These are phyloP conservation scores for Mythimna albipuncta DNA, from an alignment of 2,888 invertebrate species.

Conservation along the genomic window DNA sequence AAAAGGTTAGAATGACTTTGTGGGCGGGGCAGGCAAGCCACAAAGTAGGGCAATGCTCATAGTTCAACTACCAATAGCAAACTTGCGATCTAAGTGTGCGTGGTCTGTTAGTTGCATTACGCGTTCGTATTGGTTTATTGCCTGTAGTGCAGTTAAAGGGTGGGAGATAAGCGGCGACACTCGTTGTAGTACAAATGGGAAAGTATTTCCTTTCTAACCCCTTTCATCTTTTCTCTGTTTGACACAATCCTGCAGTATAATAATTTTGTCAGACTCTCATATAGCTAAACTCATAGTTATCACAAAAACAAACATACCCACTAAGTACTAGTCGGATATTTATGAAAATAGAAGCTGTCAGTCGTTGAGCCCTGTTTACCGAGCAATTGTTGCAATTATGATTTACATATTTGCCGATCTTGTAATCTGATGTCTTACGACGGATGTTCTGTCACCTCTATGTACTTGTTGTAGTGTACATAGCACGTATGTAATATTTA, in stretches of 20 bases:
- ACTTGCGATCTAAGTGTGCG: too few relatives aligned
- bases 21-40: too few relatives aligned
- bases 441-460: slow-evolving; percentile 58
- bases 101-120: too few relatives aligned
- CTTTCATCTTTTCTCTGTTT: too few relatives aligned
- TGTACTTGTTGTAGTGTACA: slow-evolving; percentile 33
- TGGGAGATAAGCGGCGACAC: too few relatives aligned
- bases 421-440: slow-evolving; percentile 66
- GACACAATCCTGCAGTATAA: neutral
- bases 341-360: slow-evolving; percentile 80
- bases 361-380: slow-evolving; percentile 74
- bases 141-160: too few relatives aligned
- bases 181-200: too few relatives aligned
- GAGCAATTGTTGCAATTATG: slow-evolving; percentile 67
- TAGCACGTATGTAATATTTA: slow-evolving; percentile 27
- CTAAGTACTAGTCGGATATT: slow-evolving; percentile 53
- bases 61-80: too few relatives aligned
- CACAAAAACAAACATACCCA: slow-evolving; percentile 38
- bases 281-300: slow-evolving; percentile 32
- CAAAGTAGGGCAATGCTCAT: too few relatives aligned
- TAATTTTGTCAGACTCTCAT: neutral
- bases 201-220: too few relatives aligned
- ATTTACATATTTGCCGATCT: slow-evolving; percentile 71
- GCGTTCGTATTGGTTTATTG: too few relatives aligned
- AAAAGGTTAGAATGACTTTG: too few relatives aligned